phyloP scores from a whole-genome alignment of 2,113 vertebrate genomes.

The Pangasianodon hypophthalmus region DNA sequence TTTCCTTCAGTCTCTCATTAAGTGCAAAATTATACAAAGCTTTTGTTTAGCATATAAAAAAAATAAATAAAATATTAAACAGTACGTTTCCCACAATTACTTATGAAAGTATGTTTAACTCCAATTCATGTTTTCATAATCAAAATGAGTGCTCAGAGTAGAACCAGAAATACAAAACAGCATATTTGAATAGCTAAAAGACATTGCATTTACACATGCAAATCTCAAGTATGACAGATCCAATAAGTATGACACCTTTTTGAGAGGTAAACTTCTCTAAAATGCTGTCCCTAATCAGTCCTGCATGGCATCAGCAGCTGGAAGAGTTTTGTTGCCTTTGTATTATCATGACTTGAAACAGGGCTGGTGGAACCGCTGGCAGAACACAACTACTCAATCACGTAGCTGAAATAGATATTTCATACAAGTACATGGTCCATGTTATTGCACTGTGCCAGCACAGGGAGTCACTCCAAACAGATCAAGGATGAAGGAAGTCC shows the following conservation, averaged over 20 bases:
- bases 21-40: slow-evolving; percentile 45
- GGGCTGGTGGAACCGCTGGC: background rate
- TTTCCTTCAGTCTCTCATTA: background rate
- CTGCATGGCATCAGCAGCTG: background rate
- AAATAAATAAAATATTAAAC: slow-evolving; percentile 21
- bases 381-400: background rate
- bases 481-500: slow-evolving; percentile 24
- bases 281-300: background rate
- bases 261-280: background rate
- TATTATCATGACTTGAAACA: background rate
- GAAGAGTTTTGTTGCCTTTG: background rate
- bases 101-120: background rate
- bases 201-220: slow-evolving; percentile 3
- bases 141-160: background rate
- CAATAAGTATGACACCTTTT: background rate
- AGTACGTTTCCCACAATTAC: background rate
- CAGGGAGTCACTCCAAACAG: slow-evolving; percentile 20
- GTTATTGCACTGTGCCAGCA: slow-evolving; percentile 30
- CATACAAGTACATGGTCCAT: background rate
- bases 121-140: background rate
- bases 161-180: background rate
- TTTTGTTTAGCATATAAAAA: slow-evolving; percentile 1
- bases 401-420: background rate
- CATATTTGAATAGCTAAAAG: background rate
- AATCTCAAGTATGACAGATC: slow-evolving; percentile 11